These are phyloP conservation scores for Eupithecia vulgata DNA, from an alignment of 2,888 invertebrate genomes.

Conservation along the genomic window DNA sequence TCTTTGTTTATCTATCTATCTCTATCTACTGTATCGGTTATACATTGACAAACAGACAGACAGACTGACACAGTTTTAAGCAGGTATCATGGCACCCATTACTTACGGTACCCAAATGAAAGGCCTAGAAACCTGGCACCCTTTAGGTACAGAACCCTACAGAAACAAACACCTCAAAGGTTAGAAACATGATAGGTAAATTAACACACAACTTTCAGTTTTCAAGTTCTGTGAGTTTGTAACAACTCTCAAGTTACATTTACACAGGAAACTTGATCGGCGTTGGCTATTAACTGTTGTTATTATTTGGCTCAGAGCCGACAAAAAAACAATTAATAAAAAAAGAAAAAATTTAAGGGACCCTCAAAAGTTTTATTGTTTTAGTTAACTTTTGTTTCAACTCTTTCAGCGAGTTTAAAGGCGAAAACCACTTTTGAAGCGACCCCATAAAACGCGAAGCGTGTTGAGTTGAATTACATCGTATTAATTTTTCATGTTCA, in stretches of 20 bases:
- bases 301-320: too few relatives aligned
- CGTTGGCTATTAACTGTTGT: background rate
- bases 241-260: conserved; percentile 4
- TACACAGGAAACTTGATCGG: background rate
- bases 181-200: conserved; percentile 5
- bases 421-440: too few relatives aligned
- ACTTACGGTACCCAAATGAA: background rate
- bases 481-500: too few relatives aligned
- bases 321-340: too few relatives aligned
- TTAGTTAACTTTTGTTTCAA: too few relatives aligned
- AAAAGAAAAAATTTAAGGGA: too few relatives aligned
- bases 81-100: background rate
- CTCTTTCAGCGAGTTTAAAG: too few relatives aligned
- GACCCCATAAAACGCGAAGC: too few relatives aligned
- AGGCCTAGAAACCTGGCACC: background rate
- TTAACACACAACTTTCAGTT: conserved; percentile 9
- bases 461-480: too few relatives aligned
- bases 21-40: background rate
- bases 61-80: background rate
- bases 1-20: too few relatives aligned
- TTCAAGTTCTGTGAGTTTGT: conserved; percentile 1
- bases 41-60: background rate
- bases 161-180: conserved; percentile 1
- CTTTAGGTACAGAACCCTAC: background rate
- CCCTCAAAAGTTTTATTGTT: too few relatives aligned